These are phyloP conservation scores for Melanerpes aurifrons DNA, from an alignment of 2,113 vertebrate species.

Conservation along the genomic window DNA sequence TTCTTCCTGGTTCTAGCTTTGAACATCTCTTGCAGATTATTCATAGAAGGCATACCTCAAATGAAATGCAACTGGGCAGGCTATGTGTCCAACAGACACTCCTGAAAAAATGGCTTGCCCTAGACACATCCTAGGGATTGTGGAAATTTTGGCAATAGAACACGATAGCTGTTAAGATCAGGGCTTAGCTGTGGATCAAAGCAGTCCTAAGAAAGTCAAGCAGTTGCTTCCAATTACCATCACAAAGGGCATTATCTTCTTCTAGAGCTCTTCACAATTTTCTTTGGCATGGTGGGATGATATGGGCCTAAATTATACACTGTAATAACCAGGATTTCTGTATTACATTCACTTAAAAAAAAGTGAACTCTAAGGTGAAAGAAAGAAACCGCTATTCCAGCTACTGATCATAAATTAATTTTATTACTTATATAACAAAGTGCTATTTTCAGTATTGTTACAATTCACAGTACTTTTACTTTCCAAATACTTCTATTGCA, in stretches of 20 bases:
- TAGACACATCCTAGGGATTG: background rate
- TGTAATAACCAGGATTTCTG: background rate
- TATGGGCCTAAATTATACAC: background rate
- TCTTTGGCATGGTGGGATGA: background rate
- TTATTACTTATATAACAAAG: background rate
- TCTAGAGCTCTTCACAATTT: background rate
- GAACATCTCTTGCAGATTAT: background rate
- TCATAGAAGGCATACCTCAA: background rate
- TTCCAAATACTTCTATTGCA: background rate
- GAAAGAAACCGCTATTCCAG: background rate
- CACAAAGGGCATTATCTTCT: background rate
- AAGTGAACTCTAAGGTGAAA: background rate
- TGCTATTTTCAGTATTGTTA: background rate
- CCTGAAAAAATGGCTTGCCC: background rate
- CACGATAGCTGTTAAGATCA: background rate
- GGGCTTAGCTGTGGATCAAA: background rate
- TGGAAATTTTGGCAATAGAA: background rate
- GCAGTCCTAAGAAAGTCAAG: background rate
- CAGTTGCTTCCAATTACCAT: background rate
- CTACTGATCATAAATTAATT: background rate
- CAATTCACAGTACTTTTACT: background rate
- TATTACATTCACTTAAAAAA: background rate
- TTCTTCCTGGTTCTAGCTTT: background rate
- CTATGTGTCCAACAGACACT: background rate
- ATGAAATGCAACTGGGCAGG: background rate